Conservation (phyloP, 2,113 vertebrate species). For the Indri indri region DNA sequence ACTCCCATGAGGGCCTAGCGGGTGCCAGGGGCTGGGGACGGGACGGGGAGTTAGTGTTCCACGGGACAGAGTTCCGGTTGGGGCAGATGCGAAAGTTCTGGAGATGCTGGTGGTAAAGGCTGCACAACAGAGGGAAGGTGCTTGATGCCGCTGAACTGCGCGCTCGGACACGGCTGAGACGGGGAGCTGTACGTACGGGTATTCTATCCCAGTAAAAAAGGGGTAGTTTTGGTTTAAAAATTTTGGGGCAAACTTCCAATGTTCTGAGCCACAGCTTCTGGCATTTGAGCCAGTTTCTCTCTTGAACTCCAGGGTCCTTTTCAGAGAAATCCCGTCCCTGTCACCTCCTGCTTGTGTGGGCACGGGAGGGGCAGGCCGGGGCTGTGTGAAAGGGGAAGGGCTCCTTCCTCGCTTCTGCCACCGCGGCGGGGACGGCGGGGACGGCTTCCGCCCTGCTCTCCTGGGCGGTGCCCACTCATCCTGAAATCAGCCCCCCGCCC, state of each 20-base stretch:
- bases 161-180: accelerated
- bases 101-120: background rate
- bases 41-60: accelerated
- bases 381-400: constrained; percentile 28
- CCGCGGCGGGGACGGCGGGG: background rate
- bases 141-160: background rate
- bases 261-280: background rate
- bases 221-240: background rate
- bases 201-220: too few species aligned
- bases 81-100: background rate
- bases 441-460: background rate
- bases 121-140: accelerated
- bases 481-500: background rate
- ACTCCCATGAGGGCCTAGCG: accelerated
- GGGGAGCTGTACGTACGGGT: accelerated
- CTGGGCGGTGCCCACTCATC: background rate
- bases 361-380: constrained; percentile 44
- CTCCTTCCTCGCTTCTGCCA: background rate
- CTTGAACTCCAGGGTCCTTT: background rate
- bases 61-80: background rate
- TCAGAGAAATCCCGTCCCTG: background rate
- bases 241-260: too few species aligned
- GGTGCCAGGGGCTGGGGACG: background rate
- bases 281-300: accelerated
- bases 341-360: background rate